Evolutionary conservation across 2,797 vertebrate genomes (phyloP), one percentile per base, ranked within the genome.

Genomic region (Enteromius mattozi): DNA sequence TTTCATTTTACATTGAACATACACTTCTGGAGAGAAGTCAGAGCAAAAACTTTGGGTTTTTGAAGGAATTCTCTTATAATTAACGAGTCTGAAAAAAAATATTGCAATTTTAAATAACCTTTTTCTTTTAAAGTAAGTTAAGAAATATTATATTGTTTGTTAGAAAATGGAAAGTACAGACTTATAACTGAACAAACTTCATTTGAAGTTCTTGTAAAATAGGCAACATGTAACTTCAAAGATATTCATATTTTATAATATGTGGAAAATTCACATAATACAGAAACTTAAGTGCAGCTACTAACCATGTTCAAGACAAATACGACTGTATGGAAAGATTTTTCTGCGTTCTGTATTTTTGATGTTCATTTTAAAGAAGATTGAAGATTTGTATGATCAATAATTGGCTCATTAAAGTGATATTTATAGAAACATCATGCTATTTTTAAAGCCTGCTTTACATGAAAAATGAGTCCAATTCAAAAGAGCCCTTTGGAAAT

Each of bases 401-500:
- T 40, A 40, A 68, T 68, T 61, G 40, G 42, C 54, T 42, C n/a
- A 42, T 9, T 68, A 24, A 66, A 13, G 5, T 16, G 6, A 8
- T 49, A 47, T 35, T 79, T 24, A 66, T 35, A 33, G 40, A 69
- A 63, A 54, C 16, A 30, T 33, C 33, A 16, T 37, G 10, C 12
- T 17, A 21, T 59, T 81, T 30, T 16, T 70, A 56, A n/a, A 49
- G 13, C 7, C 13, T 40, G 33, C 19, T 78, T 61, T 27, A 78
- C 16, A 65, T 45, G 24, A 54, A 69, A 78, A 42, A 47, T 19
- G 0, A 51, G 17, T 54, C n/a, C 1, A 56, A 59, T 4, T 49
- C 42, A 79, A 9, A 79, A 79, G 10, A 79, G 61, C 17, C 45
- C 47, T 24, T 69, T 47, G 2, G 37, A 70, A 70, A 70, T 54